Evolutionary conservation across 2,113 vertebrate species (phyloP), one percentile per base, ranked within the genome.

Genomic region (Elephantulus edwardii): DNA sequence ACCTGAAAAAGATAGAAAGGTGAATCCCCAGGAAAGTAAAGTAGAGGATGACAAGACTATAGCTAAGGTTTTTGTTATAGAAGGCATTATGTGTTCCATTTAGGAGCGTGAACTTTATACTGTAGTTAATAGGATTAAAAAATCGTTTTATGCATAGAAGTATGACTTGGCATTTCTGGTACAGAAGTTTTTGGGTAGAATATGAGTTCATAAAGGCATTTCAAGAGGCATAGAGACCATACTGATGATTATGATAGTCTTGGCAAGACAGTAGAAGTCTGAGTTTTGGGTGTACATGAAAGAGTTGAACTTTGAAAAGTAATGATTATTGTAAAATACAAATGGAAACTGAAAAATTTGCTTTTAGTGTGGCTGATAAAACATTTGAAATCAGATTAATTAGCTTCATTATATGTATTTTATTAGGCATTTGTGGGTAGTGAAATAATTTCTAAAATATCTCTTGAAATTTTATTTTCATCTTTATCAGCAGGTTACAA

Each of bases 401-500:
- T 89, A 83, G 70, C 33, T 81, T 90, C 87, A 33, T 72, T 89
- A 1, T 95, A 68, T 91, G 22, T 92, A 71, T 94, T 94, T 95
- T 92, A 91, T 94, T 95, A 92, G 90, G 91, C 50, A 96, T 80
- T 93, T 88, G 89, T 42, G 60, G 44, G 72, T 85, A 52, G n/a
- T 44, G 46, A 81, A 83, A 50, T 44, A 77, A 33, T n/a, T 89
- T 40, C 19, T 22, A 35, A 88, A 96, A 77, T 92, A 95, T 82
- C 95, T 94, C 38, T 46, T 90, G 78, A 6, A 6, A 38, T 86
- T 90, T 96, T 95, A 92, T 91, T 97, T 92, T 97, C 91, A 83
- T 95, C 66, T 95, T 96, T 94, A 84, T 96, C 96, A 95, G 85
- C 95, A 96, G 91, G 82, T 88, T 96, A 89, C 93, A 96, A 95